These are phyloP conservation scores for Macroramphosus scolopax DNA, from an alignment of 2,797 vertebrate genomes.

Conservation along the genomic window DNA sequence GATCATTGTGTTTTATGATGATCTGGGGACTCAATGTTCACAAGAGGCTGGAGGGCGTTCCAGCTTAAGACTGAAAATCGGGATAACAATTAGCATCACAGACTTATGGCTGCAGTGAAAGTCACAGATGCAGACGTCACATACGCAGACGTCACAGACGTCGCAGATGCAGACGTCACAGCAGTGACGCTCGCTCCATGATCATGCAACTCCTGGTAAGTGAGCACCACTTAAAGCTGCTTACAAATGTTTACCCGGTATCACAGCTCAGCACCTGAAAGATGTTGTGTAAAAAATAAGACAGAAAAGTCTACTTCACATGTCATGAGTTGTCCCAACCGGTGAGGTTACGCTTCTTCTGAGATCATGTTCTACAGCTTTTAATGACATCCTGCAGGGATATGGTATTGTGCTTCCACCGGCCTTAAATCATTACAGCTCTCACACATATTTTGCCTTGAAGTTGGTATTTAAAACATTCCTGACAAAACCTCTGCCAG, in stretches of 20 bases:
- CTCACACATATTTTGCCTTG: constrained; percentile 8
- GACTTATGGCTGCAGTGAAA: constrained; percentile 29
- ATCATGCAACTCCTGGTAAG: no score
- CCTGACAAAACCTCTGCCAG: constrained; percentile 12
- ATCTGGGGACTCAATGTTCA: neutral
- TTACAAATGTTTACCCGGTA: no score
- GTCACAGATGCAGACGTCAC: no score
- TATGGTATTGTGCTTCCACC: neutral
- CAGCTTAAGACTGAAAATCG: constrained; percentile 33
- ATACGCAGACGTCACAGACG: no score
- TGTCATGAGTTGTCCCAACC: no score
- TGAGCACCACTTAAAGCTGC: no score
- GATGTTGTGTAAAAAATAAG: no score
- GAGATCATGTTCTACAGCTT: neutral
- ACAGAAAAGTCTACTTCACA: no score
- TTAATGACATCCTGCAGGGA: neutral
- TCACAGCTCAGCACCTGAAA: neutral
- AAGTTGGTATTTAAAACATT: constrained; percentile 36
- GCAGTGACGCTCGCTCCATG: neutral
- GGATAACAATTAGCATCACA: constrained; percentile 4
- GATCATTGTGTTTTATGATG: no score
- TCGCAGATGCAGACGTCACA: constrained; percentile 4
- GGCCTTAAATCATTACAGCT: neutral
- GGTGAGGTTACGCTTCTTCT: no score
- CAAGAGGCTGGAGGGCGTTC: constrained; percentile 26